These are phyloP conservation scores for Coregonus ussuriensis DNA, from an alignment of 2,797 vertebrate genomes.

Conservation along the genomic window DNA sequence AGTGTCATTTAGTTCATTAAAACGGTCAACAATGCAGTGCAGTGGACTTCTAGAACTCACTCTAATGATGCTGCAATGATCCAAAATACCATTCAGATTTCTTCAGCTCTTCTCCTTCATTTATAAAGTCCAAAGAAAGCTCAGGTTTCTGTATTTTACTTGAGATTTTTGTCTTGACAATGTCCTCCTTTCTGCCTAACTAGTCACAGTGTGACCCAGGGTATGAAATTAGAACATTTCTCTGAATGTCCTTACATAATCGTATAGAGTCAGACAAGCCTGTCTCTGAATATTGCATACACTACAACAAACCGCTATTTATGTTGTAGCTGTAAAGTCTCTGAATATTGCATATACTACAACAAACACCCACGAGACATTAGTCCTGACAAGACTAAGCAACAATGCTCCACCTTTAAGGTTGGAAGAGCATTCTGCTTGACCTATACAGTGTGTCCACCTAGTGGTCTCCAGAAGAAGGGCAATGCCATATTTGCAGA, in stretches of 20 bases:
- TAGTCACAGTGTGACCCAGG: conserved; percentile 16
- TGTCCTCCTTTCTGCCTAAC: conserved; percentile 39
- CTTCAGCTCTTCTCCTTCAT: neutral
- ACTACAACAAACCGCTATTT: conserved; percentile 16
- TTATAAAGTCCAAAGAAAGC: neutral
- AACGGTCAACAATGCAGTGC: neutral
- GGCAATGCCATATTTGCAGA: neutral
- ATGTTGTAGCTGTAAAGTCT: no score
- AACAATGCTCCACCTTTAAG: conserved; percentile 44
- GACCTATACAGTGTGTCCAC: neutral
- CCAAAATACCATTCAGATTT: neutral
- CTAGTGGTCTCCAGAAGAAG: neutral
- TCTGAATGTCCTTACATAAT: neutral
- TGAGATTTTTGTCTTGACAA: conserved; percentile 37
- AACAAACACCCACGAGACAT: conserved; percentile 15
- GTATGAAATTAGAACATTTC: no score
- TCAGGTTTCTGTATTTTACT: neutral
- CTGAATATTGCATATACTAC: neutral
- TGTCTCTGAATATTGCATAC: conserved; percentile 30
- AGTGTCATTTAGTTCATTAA: no score
- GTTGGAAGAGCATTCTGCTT: conserved; percentile 28
- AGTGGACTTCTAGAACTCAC: neutral
- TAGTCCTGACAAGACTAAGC: neutral
- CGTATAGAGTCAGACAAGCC: conserved; percentile 14
- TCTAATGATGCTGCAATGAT: neutral